These are phyloP conservation scores for Ormyrus rosae DNA, from an alignment of 2,888 invertebrate genomes.

Conservation along the genomic window DNA sequence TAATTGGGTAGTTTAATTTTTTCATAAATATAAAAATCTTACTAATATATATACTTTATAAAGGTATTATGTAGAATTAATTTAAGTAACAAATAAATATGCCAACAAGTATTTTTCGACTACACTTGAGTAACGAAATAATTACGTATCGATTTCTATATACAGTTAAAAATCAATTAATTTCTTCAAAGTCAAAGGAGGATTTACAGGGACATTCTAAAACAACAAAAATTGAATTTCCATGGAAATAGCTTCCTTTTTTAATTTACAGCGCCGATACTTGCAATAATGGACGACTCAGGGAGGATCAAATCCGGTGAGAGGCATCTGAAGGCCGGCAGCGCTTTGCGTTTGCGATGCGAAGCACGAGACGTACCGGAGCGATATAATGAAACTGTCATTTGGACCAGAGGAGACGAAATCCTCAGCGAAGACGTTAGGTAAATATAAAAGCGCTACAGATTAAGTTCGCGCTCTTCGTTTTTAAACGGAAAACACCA, in stretches of 20 bases:
- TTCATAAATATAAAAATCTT: too few relatives aligned
- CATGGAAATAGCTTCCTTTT: slow-evolving; percentile 26
- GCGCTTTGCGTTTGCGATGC: slow-evolving; percentile 78
- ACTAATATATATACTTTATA: too few relatives aligned
- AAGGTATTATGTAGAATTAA: too few relatives aligned
- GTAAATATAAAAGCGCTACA: slow-evolving; percentile 69
- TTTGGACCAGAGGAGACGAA: slow-evolving; percentile 78
- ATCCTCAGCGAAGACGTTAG: slow-evolving; percentile 78
- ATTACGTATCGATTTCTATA: too few relatives aligned
- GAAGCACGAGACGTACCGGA: slow-evolving; percentile 75
- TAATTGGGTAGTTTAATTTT: too few relatives aligned
- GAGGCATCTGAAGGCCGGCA: slow-evolving; percentile 80
- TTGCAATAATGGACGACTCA: slow-evolving; percentile 80
- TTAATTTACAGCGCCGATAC: slow-evolving; percentile 78
- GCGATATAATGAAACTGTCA: slow-evolving; percentile 76
- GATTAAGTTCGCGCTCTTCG: neutral
- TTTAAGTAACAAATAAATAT: too few relatives aligned
- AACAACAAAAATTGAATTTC: neutral
- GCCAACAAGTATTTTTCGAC: too few relatives aligned
- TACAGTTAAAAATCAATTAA: too few relatives aligned
- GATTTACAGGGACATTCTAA: too few relatives aligned
- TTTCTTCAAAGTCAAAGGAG: too few relatives aligned
- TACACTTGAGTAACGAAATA: too few relatives aligned
- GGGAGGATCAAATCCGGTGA: slow-evolving; percentile 78
- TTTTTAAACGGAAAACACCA: neutral